Evolutionary conservation across 2,888 invertebrate genomes (phyloP).

Genomic region (Nomada fabriciana): DNA sequence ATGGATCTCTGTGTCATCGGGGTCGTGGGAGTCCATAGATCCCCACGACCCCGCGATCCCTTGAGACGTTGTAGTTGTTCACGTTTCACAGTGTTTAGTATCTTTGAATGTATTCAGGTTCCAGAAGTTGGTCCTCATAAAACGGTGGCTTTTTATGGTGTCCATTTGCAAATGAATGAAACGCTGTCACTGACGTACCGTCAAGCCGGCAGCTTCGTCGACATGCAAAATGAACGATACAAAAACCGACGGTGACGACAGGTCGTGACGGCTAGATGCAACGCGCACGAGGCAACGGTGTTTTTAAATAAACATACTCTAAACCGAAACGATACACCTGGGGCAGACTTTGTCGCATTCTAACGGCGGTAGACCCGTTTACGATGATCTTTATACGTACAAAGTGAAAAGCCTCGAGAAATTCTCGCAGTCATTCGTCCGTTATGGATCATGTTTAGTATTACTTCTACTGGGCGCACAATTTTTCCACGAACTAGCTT

Average conservation of each 20-base stretch:
- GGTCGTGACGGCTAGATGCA: constrained; percentile 14
- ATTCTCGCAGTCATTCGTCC: constrained; percentile 16
- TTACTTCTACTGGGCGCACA: not conserved
- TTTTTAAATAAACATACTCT: constrained; percentile 65
- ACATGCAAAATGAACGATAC: constrained; percentile 62
- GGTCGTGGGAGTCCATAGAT: too few species aligned
- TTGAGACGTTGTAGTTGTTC: not conserved
- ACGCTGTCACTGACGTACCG: not conserved
- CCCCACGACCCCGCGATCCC: not conserved
- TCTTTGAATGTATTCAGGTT: too few species aligned
- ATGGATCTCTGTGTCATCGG: too few species aligned
- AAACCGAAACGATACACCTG: constrained; percentile 57
- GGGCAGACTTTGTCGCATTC: constrained; percentile 50
- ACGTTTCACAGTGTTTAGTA: too few species aligned
- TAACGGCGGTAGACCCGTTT: constrained; percentile 48
- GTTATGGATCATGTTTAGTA: not conserved
- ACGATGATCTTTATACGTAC: constrained; percentile 38
- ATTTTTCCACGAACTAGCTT: not conserved
- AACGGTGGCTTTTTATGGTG: constrained; percentile 19
- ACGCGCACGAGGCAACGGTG: constrained; percentile 24
- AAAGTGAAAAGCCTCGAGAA: constrained; percentile 4
- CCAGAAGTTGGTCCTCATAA: not conserved
- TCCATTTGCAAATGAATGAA: constrained; percentile 22
- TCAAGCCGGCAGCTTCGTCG: constrained; percentile 9
- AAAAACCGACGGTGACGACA: constrained; percentile 27